phyloP scores from a whole-genome alignment of 2,797 vertebrate genomes.

The Peromyscus eremicus region DNA sequence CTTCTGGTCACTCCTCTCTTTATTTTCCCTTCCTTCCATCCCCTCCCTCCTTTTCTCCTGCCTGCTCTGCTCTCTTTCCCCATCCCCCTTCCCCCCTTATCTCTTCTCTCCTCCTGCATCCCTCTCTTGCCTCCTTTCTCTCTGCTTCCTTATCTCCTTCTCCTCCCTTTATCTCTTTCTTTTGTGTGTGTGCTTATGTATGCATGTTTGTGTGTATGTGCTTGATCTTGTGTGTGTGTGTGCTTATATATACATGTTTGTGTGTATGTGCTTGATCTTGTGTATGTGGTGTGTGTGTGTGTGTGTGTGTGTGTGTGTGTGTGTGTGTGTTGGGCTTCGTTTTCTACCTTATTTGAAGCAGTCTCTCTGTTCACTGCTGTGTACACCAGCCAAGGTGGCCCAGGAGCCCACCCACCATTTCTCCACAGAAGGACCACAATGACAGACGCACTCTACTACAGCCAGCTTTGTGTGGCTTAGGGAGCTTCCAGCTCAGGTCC shows the following conservation, averaged over 20 bases:
- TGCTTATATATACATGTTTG: too few relatives aligned
- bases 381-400: background rate
- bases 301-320: background rate
- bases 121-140: background rate
- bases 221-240: background rate
- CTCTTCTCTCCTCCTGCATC: background rate
- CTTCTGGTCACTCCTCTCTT: too few relatives aligned
- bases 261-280: background rate
- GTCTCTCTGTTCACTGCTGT: background rate
- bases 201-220: background rate
- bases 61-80: background rate
- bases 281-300: background rate
- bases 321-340: background rate
- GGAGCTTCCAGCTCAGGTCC: background rate
- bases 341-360: background rate
- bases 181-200: background rate
- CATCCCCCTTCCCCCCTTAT: background rate
- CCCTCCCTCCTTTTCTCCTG: background rate
- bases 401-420: background rate
- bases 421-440: too few relatives aligned
- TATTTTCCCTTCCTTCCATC: too few relatives aligned
- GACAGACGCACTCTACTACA: background rate
- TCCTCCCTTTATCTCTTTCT: background rate
- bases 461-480: background rate
- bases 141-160: background rate